These are phyloP conservation scores for Strigops habroptila DNA, from an alignment of 2,113 vertebrate genomes.

Conservation along the genomic window DNA sequence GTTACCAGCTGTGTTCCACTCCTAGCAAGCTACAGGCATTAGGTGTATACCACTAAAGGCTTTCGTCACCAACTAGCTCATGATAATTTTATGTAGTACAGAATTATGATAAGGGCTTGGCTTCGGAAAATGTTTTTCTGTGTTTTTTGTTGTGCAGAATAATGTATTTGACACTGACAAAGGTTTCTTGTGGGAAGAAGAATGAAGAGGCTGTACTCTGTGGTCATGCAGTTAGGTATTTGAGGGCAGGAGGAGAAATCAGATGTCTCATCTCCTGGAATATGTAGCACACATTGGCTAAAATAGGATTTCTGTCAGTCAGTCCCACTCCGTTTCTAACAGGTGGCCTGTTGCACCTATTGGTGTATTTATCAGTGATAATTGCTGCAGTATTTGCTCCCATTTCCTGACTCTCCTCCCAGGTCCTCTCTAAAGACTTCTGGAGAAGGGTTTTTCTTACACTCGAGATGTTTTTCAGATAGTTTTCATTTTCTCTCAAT, in stretches of 20 bases:
- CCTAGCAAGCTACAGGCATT: neutral
- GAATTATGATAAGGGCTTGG: neutral
- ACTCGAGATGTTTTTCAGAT: neutral
- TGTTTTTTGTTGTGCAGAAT: neutral
- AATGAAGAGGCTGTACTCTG: neutral
- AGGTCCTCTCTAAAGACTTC: neutral
- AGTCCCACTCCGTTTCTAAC: neutral
- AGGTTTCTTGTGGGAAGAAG: neutral
- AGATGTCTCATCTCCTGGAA: neutral
- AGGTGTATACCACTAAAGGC: neutral
- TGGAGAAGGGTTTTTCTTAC: neutral
- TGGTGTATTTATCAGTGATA: neutral
- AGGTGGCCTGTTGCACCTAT: neutral
- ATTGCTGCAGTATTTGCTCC: neutral
- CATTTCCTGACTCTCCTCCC: neutral
- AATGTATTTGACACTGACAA: neutral
- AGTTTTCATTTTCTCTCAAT: neutral
- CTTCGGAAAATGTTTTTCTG: neutral
- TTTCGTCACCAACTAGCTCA: neutral
- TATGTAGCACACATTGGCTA: neutral
- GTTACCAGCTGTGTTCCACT: neutral
- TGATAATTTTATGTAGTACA: neutral
- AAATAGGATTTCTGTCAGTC: neutral
- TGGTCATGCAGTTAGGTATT: neutral
- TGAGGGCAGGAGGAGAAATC: neutral